Conservation (phyloP, 2,888 invertebrate genomes). For the Cephalotes varians region DNA sequence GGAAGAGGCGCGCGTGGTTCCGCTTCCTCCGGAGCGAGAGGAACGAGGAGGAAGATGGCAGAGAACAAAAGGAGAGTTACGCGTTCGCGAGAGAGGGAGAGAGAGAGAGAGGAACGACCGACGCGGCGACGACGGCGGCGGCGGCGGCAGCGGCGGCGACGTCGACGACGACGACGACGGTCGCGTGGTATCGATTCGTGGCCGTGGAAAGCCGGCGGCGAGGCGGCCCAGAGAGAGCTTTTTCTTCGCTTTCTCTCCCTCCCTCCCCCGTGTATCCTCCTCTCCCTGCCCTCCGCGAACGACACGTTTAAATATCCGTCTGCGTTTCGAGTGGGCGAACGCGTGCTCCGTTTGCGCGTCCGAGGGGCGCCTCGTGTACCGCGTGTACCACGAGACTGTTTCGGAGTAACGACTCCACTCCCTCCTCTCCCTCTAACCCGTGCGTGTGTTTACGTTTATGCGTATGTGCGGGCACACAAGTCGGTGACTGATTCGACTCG, state of each 20-base stretch:
- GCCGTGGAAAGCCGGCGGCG: conserved; percentile 80
- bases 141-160: conserved; percentile 45
- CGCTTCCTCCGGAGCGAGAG: not conserved
- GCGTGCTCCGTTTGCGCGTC: conserved; percentile 30
- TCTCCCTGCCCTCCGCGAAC: conserved; percentile 32
- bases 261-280: conserved; percentile 51
- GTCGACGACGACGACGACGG: conserved; percentile 73
- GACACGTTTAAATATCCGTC: conserved; percentile 36
- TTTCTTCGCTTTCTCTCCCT: conserved; percentile 74
- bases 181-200: conserved; percentile 83
- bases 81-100: conserved; percentile 64
- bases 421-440: conserved; percentile 37
- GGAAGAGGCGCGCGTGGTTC: conserved; percentile 28
- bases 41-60: not conserved
- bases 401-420: conserved; percentile 9
- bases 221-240: conserved; percentile 71
- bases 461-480: conserved; percentile 19
- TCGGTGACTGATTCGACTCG: conserved; percentile 12
- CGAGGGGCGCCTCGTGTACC: conserved; percentile 21
- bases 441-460: conserved; percentile 16
- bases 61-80: conserved; percentile 20
- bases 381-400: conserved; percentile 40
- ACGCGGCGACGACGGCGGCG: conserved; percentile 52
- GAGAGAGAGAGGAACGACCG: conserved; percentile 63
- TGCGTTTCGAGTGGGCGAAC: conserved; percentile 1